Evolutionary conservation across 2,888 invertebrate species (phyloP).

Genomic region (Acanthosepion lycidas): DNA sequence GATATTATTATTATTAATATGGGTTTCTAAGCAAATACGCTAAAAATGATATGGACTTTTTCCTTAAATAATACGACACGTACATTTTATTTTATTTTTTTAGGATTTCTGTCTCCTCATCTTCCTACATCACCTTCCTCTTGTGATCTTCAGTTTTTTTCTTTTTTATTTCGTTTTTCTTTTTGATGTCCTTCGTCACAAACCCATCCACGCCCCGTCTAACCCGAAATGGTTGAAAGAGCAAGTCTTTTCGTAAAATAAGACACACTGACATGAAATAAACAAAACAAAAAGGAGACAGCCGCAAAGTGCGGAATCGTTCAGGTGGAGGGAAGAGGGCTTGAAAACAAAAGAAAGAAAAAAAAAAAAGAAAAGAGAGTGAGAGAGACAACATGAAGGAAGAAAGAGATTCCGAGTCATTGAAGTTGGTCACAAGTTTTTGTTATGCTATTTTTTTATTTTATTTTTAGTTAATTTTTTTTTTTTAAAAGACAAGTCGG

Average conservation of each 20-base stretch:
- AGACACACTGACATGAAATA: neutral
- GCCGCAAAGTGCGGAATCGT: neutral
- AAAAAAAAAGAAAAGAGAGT: neutral
- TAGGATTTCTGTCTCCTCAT: too few species aligned
- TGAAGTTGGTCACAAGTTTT: neutral
- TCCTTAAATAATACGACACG: too few species aligned
- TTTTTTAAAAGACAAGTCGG: neutral
- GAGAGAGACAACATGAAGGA: neutral
- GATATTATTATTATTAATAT: too few species aligned
- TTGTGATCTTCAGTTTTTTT: neutral
- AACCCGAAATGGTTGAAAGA: neutral
- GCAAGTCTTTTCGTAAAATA: neutral
- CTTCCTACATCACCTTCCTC: neutral
- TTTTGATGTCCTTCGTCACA: neutral
- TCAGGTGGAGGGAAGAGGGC: neutral
- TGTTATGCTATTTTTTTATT: neutral
- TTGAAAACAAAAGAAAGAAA: neutral
- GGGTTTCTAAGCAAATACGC: too few species aligned
- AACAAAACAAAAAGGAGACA: neutral
- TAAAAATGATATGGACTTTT: too few species aligned
- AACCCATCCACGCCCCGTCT: neutral
- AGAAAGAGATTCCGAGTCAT: neutral
- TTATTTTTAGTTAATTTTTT: neutral
- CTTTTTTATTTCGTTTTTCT: neutral
- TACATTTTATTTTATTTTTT: too few species aligned